Conservation (phyloP, 2,113 vertebrate genomes). For the Paracanthobrama guichenoti region DNA sequence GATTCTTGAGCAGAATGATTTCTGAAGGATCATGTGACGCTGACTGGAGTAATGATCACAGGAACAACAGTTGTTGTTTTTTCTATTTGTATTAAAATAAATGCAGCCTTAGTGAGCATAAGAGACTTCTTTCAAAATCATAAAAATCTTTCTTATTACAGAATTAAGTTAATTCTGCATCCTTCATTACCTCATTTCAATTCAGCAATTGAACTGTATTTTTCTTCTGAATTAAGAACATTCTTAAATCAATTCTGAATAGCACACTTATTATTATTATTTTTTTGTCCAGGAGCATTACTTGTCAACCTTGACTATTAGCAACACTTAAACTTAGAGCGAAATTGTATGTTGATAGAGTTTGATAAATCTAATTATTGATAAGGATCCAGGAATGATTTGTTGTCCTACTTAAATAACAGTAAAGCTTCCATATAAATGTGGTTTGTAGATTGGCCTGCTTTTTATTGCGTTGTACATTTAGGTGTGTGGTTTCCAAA, state of each 20-base stretch:
- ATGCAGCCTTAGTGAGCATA: too few species aligned
- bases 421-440: background rate
- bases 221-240: background rate
- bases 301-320: background rate
- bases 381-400: background rate
- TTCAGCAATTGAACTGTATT: background rate
- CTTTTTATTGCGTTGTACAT: background rate
- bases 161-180: too few species aligned
- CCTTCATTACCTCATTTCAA: background rate
- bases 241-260: background rate
- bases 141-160: too few species aligned
- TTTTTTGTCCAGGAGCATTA: background rate
- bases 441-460: background rate
- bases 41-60: background rate
- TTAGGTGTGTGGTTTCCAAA: background rate
- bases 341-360: too few species aligned
- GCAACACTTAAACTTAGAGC: too few species aligned
- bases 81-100: too few species aligned
- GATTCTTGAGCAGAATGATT: background rate
- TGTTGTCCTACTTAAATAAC: background rate
- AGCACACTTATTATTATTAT: too few species aligned
- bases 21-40: background rate
- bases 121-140: too few species aligned
- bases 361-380: background rate
- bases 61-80: background rate